Evolutionary conservation across 2,113 vertebrate genomes (phyloP).

Genomic region (Mohoua ochrocephala): DNA sequence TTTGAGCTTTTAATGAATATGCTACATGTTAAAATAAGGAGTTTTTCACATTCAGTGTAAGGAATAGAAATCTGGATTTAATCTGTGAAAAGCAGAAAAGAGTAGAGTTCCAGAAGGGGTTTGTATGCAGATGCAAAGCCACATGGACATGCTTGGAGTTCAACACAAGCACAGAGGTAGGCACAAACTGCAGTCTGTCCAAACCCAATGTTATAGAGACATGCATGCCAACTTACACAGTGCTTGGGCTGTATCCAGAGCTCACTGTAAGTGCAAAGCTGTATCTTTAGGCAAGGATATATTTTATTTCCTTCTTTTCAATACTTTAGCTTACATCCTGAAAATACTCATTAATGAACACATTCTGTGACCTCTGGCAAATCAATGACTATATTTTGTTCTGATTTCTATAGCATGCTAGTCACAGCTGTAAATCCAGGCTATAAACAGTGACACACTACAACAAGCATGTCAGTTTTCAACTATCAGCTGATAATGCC

Average conservation of each 20-base stretch:
- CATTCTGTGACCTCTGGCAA: background rate
- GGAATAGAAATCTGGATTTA: background rate
- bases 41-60: background rate
- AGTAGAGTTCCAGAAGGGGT: background rate
- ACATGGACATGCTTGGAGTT: background rate
- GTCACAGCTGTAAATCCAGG: background rate
- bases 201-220: background rate
- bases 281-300: background rate
- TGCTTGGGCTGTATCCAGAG: background rate
- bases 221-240: rapidly evolving
- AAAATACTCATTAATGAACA: background rate
- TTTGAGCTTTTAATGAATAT: background rate
- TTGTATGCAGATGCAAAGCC: background rate
- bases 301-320: background rate
- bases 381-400: background rate
- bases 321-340: background rate
- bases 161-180: background rate
- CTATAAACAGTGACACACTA: background rate
- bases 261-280: background rate
- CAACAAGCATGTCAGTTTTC: background rate
- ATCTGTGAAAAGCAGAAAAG: background rate
- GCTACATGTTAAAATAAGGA: background rate
- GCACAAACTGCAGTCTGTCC: background rate
- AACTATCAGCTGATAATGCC: background rate
- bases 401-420: background rate